phyloP scores from a whole-genome alignment of 1,140 invertebrate species.

The Teleogryllus occipitalis region DNA sequence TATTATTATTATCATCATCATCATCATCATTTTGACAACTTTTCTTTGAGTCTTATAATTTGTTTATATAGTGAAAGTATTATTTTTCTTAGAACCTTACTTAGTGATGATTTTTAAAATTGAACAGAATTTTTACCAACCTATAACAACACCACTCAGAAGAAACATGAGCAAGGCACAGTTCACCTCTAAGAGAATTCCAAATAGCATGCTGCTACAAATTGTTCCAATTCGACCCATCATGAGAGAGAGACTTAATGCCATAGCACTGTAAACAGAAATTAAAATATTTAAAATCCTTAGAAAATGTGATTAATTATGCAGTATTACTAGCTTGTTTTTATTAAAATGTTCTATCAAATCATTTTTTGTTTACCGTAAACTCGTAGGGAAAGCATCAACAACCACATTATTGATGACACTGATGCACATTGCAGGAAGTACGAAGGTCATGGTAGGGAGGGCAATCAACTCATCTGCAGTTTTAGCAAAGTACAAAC shows the following conservation, averaged over 20 bases:
- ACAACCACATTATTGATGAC: background rate
- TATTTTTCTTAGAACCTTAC: no score
- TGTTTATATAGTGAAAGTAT: no score
- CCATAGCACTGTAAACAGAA: background rate
- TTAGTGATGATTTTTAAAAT: background rate
- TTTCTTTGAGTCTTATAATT: no score
- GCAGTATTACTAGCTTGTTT: no score
- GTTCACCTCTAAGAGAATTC: background rate
- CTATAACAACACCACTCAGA: background rate
- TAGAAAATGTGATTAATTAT: background rate
- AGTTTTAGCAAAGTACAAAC: background rate
- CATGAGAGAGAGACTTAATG: background rate
- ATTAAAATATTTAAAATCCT: background rate
- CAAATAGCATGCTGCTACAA: background rate
- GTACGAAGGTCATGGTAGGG: background rate
- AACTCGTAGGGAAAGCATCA: background rate
- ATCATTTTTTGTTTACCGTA: background rate
- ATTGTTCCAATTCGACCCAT: background rate
- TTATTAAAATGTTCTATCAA: no score
- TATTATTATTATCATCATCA: no score
- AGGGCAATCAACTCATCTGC: background rate
- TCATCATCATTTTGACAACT: no score
- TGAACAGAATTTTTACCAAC: background rate
- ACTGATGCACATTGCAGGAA: background rate
- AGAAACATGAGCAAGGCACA: background rate